Evolutionary conservation across 1,140 invertebrate species (phyloP), one percentile per base, ranked within the genome.

Genomic region (Bradynema listronoti): DNA sequence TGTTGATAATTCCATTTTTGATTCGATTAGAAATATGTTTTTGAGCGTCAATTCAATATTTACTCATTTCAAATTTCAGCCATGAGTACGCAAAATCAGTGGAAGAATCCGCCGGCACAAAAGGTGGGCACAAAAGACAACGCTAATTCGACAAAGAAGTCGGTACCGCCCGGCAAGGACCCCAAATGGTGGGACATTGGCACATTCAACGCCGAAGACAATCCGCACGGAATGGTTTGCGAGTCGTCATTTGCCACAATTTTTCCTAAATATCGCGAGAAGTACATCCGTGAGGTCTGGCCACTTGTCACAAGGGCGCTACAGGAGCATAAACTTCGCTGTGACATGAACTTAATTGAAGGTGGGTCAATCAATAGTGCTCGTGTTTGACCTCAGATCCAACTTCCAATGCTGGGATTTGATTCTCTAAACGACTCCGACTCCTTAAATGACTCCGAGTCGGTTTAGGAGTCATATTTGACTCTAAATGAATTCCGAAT

Each of bases 281-380:
- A 90, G 71, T 99, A 99, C 80, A 79, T 99, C 14, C 86, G 87
- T 76, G 88, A 97, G 84, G 89, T 88, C 30, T 99, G 92, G 92
- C 88, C 91, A 0, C 80, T 97, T 3, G 87, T 99, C 0, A 85
- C 93, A 74, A 92, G 92, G 81, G 82, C 85, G 4, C 78, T 99
- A 1, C 56, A 57, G 19, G 77, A 81, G 50, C 68, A 83, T 43
- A 52, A 70, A 46, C 81, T 99, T 0, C 88, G 88, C 78, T 89
- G 88, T 0, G 90, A 97, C 72, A 80, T 99, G 57, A 93, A 99
- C 83, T 79, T 95, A 0, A 82, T 75, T 7, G 73, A 75, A 71
- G 72, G 68, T 68, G 16, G n/a, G 29, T 52, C n/a, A n/a, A n/a
- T n/a, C n/a, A n/a, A n/a, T n/a, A n/a, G n/a, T n/a, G n/a, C n/a